phyloP scores from a whole-genome alignment of 2,113 vertebrate species.

The Ochotona princeps region DNA sequence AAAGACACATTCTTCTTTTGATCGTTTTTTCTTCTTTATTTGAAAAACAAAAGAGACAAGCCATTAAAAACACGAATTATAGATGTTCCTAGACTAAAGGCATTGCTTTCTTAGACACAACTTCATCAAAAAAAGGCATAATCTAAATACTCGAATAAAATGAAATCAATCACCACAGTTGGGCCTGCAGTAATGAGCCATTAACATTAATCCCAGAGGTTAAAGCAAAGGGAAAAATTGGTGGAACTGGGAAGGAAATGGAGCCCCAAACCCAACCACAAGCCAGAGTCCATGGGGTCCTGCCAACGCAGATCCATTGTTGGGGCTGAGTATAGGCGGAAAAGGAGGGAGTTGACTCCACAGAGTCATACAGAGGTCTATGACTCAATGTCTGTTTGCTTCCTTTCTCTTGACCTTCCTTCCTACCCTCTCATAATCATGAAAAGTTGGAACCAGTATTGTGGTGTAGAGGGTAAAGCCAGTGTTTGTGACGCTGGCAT shows the following conservation, averaged over 20 bases:
- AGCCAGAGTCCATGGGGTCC: neutral
- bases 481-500: no score
- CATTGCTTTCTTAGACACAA: no score
- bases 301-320: neutral
- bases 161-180: neutral
- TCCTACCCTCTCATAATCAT: neutral
- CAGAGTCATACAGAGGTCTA: neutral
- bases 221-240: neutral
- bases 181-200: neutral
- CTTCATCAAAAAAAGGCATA: neutral
- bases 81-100: no score
- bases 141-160: neutral
- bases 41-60: no score
- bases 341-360: neutral
- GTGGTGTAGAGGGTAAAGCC: no score
- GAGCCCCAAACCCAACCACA: neutral
- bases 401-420: neutral
- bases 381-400: neutral
- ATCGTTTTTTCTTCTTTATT: no score
- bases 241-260: neutral
- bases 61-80: no score
- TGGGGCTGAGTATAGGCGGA: neutral
- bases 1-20: no score
- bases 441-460: no score
- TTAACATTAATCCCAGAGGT: neutral